Evolutionary conservation across 2,888 invertebrate genomes (phyloP).

Genomic region (Lutraria lutraria): DNA sequence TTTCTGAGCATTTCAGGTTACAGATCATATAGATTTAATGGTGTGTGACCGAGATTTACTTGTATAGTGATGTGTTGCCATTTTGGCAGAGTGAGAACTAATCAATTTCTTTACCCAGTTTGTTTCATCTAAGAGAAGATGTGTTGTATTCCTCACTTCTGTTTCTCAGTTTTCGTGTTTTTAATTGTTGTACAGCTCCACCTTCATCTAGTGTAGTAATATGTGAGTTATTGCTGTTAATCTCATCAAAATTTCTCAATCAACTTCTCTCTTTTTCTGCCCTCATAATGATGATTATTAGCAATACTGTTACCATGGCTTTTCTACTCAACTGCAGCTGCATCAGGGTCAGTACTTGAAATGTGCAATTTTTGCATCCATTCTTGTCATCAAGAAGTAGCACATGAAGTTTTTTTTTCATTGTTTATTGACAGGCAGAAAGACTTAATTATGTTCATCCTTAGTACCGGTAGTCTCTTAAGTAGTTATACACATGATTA

Average conservation of each 20-base stretch:
- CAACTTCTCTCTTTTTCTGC: background rate
- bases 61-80: slow-evolving; percentile 7
- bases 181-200: background rate
- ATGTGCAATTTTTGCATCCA: no score
- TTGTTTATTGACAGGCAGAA: no score
- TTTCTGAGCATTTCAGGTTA: background rate
- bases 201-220: background rate
- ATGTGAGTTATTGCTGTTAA: background rate
- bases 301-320: background rate
- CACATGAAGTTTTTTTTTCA: no score
- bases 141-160: background rate
- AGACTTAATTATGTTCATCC: no score
- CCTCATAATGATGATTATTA: background rate
- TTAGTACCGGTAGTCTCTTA: no score
- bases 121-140: background rate
- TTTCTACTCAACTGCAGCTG: no score
- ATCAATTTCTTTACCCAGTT: background rate
- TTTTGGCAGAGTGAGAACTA: slow-evolving; percentile 14
- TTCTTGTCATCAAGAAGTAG: no score
- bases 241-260: background rate
- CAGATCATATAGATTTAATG: slow-evolving; percentile 17
- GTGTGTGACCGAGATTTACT: slow-evolving; percentile 5
- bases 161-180: background rate
- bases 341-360: no score
- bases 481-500: no score